Conservation (phyloP, 2,888 invertebrate genomes). For the Noctuana brunneofusca region DNA sequence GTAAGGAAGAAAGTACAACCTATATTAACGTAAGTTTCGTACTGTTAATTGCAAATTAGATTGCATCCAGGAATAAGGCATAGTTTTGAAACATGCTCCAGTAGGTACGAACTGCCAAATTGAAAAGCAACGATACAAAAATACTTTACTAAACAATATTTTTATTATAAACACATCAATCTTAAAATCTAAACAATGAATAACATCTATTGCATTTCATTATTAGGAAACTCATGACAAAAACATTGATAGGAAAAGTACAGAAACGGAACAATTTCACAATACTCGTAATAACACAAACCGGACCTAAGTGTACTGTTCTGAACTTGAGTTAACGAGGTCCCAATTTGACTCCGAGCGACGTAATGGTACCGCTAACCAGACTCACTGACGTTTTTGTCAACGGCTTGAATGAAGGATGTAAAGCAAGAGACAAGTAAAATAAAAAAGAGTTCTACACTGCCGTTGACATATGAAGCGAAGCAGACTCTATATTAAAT, state of each 20-base stretch:
- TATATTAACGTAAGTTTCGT: too few relatives aligned
- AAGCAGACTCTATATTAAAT: neutral
- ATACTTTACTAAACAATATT: too few relatives aligned
- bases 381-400: conserved; percentile 25
- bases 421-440: neutral
- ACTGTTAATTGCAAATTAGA: too few relatives aligned
- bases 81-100: too few relatives aligned
- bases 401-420: conserved; percentile 15
- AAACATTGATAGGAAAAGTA: neutral
- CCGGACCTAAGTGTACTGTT: conserved; percentile 11
- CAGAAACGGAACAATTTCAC: conserved; percentile 1
- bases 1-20: too few relatives aligned
- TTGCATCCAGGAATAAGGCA: too few relatives aligned
- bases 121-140: too few relatives aligned
- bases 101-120: too few relatives aligned
- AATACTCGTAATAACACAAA: neutral
- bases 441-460: neutral
- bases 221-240: neutral
- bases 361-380: conserved; percentile 23
- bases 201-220: neutral
- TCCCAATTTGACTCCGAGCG: conserved; percentile 12
- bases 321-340: conserved; percentile 13
- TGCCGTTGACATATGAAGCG: neutral
- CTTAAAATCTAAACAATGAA: too few relatives aligned
- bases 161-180: too few relatives aligned